A percentile compares a stretch with the other conserved stretches of the same genome.
Conservation (phyloP, 2,888 invertebrate genomes). For the Crepidodera aurea region DNA sequence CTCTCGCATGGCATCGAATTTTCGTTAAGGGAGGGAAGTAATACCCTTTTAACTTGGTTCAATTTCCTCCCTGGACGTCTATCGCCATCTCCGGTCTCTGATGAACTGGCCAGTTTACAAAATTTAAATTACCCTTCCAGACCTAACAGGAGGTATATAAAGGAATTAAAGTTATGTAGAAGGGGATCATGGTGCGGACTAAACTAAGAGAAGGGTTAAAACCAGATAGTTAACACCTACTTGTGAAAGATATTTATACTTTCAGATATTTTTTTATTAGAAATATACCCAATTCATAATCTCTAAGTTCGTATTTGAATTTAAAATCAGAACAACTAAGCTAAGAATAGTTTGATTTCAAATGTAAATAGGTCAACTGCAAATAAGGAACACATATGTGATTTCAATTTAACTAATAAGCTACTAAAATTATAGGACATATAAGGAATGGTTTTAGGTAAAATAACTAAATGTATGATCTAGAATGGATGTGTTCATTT, state of each 20-base stretch:
- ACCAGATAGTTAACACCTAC: constrained; percentile 2
- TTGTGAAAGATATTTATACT: background rate
- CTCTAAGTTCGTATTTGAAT: too few species aligned
- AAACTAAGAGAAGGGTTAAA: constrained; percentile 7
- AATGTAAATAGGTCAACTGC: too few species aligned
- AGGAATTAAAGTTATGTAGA: background rate
- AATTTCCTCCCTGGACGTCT: constrained; percentile 43
- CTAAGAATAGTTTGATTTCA: too few species aligned
- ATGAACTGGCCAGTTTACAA: constrained; percentile 43
- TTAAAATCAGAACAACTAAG: too few species aligned
- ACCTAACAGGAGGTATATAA: constrained; percentile 4
- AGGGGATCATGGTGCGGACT: background rate
- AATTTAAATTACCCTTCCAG: constrained; percentile 31
- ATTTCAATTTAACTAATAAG: too few species aligned
- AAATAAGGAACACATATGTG: too few species aligned
- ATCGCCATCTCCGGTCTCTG: constrained; percentile 51
- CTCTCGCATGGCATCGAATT: constrained; percentile 23
- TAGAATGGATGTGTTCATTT: too few species aligned
- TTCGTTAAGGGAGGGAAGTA: constrained; percentile 20
- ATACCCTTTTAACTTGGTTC: constrained; percentile 38
- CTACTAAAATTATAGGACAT: too few species aligned
- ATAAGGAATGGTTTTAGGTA: too few species aligned
- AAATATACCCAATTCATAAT: too few species aligned
- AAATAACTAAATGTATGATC: too few species aligned
- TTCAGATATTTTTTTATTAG: too few species aligned